Percentiles rank a stretch among this genome's conserved stretches.
phyloP scores from a whole-genome alignment of 2,888 invertebrate species.

The Sympetrum striolatum region DNA sequence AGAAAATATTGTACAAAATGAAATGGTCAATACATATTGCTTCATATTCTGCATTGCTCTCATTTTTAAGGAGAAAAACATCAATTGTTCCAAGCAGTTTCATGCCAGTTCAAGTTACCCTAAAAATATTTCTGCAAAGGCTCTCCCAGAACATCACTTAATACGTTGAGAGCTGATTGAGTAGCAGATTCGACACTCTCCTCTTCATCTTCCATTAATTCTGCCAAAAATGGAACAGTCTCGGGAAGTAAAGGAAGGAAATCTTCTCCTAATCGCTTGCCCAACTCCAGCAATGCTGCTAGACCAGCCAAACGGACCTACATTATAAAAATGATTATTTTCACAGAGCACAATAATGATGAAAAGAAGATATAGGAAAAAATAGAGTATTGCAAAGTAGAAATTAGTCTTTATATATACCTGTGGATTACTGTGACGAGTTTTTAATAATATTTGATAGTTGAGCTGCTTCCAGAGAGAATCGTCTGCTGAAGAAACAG shows the following conservation, averaged over 20 bases:
- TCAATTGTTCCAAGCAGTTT: too few species aligned
- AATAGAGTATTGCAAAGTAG: background rate
- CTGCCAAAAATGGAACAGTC: slow-evolving; percentile 92
- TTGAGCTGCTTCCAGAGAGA: slow-evolving; percentile 89
- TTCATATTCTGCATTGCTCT: too few species aligned
- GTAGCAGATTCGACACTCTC: slow-evolving; percentile 81
- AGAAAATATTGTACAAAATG: too few species aligned
- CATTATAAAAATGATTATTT: slow-evolving; percentile 32
- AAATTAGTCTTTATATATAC: slow-evolving; percentile 53
- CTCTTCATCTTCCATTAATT: slow-evolving; percentile 89
- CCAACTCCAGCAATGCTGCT: slow-evolving; percentile 77
- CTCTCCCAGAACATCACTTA: slow-evolving; percentile 88
- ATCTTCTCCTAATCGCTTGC: slow-evolving; percentile 84
- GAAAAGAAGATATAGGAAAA: background rate
- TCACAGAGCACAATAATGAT: background rate
- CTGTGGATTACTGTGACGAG: slow-evolving; percentile 75
- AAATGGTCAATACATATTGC: too few species aligned
- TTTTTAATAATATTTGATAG: slow-evolving; percentile 88
- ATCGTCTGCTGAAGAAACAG: slow-evolving; percentile 83
- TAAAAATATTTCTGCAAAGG: slow-evolving; percentile 88
- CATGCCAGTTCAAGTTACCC: too few species aligned
- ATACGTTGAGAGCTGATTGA: slow-evolving; percentile 79
- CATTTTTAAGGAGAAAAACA: too few species aligned
- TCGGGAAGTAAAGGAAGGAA: slow-evolving; percentile 89
- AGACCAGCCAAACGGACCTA: slow-evolving; percentile 72